Conservation (phyloP, 2,888 invertebrate species). For the Lucinisca nassula region DNA sequence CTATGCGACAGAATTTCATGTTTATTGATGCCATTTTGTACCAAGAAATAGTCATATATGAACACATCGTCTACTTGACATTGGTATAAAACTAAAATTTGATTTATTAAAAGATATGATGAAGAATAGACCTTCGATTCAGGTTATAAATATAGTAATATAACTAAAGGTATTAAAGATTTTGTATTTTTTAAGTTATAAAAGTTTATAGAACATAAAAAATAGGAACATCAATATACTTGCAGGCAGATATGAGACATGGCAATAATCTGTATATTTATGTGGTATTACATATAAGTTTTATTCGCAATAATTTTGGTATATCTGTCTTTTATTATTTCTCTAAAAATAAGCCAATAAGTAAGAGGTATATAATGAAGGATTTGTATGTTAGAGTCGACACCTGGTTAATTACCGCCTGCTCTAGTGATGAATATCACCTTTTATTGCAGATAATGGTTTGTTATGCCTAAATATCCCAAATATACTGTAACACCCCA, state of each 20-base stretch:
- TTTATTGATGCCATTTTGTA: too few species aligned
- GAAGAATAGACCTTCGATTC: not conserved
- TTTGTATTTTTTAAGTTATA: not conserved
- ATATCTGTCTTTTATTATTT: not conserved
- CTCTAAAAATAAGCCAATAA: not conserved
- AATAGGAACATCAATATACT: not conserved
- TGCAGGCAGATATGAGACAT: too few species aligned
- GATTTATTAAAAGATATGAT: too few species aligned
- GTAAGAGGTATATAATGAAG: not conserved
- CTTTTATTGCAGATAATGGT: not conserved
- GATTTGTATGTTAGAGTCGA: not conserved
- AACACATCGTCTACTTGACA: too few species aligned
- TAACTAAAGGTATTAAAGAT: not conserved
- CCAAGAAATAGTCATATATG: too few species aligned
- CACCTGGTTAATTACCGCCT: not conserved
- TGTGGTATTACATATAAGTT: not conserved
- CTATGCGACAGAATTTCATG: too few species aligned
- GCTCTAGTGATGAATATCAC: not conserved
- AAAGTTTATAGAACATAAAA: not conserved
- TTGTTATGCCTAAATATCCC: not conserved
- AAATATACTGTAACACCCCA: too few species aligned
- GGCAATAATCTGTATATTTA: not conserved
- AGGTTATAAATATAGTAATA: not conserved
- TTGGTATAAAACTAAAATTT: too few species aligned
- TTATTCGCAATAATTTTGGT: not conserved